Percentiles rank a stretch among this genome's conserved stretches.
These are phyloP conservation scores for Clarias pachynema DNA, from an alignment of 2,797 vertebrate genomes.

Conservation along the genomic window DNA sequence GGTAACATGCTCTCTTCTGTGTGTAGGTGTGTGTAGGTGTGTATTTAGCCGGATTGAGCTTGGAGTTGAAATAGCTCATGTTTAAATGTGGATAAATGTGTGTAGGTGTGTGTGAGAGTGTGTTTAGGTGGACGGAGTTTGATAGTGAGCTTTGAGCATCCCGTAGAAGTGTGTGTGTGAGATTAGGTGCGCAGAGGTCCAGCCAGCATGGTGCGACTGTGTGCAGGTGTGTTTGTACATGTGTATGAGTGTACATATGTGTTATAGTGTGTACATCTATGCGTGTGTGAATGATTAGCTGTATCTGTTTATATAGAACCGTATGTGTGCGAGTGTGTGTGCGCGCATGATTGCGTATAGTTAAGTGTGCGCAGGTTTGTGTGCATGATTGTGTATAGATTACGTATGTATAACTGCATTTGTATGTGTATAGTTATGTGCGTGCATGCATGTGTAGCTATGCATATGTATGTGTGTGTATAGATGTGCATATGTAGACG, in stretches of 20 bases:
- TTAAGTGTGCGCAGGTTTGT: not conserved
- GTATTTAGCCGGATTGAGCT: not conserved
- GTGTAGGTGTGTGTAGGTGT: constrained; percentile 5
- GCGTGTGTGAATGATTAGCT: not conserved
- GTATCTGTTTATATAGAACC: not conserved
- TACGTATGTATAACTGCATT: not conserved
- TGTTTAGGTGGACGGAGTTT: not conserved
- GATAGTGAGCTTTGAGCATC: not conserved
- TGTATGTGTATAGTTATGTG: not conserved
- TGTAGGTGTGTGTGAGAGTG: not conserved
- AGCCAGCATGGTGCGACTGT: not conserved
- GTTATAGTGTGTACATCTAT: too few species aligned
- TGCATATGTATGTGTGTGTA: not conserved
- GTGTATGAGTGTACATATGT: not conserved
- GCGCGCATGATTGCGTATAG: not conserved
- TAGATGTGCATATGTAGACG: not conserved
- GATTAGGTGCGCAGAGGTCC: not conserved
- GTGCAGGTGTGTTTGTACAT: not conserved
- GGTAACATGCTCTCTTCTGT: not conserved
- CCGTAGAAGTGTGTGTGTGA: not conserved
- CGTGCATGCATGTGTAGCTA: not conserved
- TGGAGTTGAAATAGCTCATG: not conserved
- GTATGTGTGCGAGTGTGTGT: not conserved
- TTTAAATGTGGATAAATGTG: not conserved
- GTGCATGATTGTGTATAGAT: not conserved